phyloP scores from a whole-genome alignment of 2,113 vertebrate genomes.

The Aleadryas rufinucha region DNA sequence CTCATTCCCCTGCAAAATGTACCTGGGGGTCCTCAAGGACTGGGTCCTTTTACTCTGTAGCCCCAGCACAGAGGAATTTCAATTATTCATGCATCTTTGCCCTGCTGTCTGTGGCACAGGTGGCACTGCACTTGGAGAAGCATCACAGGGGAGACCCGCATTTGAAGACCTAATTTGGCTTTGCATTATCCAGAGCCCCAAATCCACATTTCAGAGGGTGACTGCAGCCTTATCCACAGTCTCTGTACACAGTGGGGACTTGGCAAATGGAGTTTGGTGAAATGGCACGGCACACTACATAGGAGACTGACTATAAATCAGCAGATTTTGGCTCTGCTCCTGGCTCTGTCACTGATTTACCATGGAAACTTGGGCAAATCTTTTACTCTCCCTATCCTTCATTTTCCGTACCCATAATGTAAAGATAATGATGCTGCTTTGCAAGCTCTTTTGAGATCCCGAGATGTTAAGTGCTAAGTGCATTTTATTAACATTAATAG shows the following conservation, averaged over 20 bases:
- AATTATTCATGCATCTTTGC: not conserved
- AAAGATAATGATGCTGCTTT: constrained; percentile 62
- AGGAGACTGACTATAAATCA: constrained; percentile 51
- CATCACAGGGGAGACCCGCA: not conserved
- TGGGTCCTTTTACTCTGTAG: not conserved
- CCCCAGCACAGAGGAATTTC: not conserved
- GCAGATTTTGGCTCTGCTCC: constrained; percentile 56
- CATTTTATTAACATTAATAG: constrained; percentile 65
- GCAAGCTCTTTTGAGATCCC: constrained; percentile 57
- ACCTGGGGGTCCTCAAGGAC: not conserved
- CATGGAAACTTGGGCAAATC: constrained; percentile 63
- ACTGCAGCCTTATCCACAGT: not conserved
- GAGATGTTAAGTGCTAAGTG: constrained; percentile 56
- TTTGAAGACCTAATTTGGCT: constrained; percentile 16
- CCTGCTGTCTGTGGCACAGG: not conserved
- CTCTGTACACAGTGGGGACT: constrained; percentile 30
- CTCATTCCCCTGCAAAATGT: not conserved
- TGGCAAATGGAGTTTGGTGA: constrained; percentile 60
- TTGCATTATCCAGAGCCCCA: not conserved
- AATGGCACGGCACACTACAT: constrained; percentile 19
- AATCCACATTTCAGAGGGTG: not conserved
- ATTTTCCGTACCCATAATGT: constrained; percentile 30
- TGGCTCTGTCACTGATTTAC: constrained; percentile 55
- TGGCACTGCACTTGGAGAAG: not conserved
- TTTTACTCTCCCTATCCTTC: constrained; percentile 45